phyloP scores from a whole-genome alignment of 2,888 invertebrate species.

The Brachylomia viminalis region DNA sequence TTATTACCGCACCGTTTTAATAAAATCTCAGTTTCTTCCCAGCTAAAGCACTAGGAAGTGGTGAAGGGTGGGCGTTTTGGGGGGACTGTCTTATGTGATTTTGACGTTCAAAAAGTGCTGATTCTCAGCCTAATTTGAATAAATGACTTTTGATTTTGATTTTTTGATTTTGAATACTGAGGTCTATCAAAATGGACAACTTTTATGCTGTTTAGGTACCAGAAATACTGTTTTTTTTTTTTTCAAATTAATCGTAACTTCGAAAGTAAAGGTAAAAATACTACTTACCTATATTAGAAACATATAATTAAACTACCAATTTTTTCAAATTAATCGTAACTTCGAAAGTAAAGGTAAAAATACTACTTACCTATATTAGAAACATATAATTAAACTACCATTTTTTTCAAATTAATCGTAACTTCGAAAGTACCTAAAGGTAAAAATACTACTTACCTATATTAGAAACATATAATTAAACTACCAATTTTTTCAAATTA shows the following conservation, averaged over 20 bases:
- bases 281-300: neutral
- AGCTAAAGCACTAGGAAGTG: too few species aligned
- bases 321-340: constrained; percentile 4
- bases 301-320: neutral
- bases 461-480: constrained; percentile 3
- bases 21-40: too few species aligned
- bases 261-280: neutral
- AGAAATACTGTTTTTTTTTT: neutral
- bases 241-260: neutral
- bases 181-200: neutral
- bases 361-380: neutral
- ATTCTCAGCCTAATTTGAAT: too few species aligned
- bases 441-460: neutral
- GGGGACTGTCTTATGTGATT: too few species aligned
- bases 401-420: constrained; percentile 5
- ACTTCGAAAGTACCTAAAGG: neutral
- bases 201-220: neutral
- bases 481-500: constrained; percentile 10
- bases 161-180: too few species aligned
- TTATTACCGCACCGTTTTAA: neutral
- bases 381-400: constrained; percentile 1
- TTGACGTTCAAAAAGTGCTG: too few species aligned
- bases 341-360: constrained; percentile 2
- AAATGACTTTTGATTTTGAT: too few species aligned
- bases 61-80: too few species aligned